phyloP scores from a whole-genome alignment of 2,797 vertebrate genomes.

The Masticophis lateralis region DNA sequence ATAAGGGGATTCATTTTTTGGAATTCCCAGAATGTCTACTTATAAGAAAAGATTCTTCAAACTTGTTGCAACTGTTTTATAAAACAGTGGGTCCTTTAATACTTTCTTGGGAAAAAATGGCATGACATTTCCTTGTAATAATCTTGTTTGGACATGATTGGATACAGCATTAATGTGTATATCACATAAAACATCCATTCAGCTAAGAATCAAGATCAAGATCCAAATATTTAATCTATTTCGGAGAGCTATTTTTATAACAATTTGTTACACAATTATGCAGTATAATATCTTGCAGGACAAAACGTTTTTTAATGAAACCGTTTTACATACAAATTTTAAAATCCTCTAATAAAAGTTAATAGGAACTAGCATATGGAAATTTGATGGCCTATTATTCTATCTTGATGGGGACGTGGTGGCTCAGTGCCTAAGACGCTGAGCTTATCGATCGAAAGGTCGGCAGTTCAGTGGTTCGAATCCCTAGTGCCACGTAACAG shows the following conservation, averaged over 20 bases:
- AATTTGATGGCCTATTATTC: neutral
- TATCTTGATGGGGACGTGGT: neutral
- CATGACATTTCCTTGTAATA: neutral
- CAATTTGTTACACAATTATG: neutral
- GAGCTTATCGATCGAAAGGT: too few relatives aligned
- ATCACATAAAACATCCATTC: neutral
- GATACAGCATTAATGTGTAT: neutral
- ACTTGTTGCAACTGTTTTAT: neutral
- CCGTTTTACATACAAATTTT: neutral
- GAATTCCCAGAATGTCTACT: neutral
- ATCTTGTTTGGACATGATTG: neutral
- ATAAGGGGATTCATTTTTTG: neutral
- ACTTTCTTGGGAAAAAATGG: neutral
- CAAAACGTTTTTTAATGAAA: neutral
- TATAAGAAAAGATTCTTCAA: neutral
- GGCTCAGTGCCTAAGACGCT: too few relatives aligned
- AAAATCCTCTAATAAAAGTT: neutral
- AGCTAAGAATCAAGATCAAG: neutral
- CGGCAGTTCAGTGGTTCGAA: too few relatives aligned
- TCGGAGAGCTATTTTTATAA: neutral
- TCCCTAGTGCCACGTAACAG: too few relatives aligned
- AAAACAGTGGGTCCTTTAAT: neutral
- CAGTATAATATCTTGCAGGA: neutral
- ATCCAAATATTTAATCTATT: neutral
- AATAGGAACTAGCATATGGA: neutral